Evolutionary conservation across 2,797 vertebrate species (phyloP), one percentile per base, ranked within the genome.

Genomic region (Sebastes melanostomus): DNA sequence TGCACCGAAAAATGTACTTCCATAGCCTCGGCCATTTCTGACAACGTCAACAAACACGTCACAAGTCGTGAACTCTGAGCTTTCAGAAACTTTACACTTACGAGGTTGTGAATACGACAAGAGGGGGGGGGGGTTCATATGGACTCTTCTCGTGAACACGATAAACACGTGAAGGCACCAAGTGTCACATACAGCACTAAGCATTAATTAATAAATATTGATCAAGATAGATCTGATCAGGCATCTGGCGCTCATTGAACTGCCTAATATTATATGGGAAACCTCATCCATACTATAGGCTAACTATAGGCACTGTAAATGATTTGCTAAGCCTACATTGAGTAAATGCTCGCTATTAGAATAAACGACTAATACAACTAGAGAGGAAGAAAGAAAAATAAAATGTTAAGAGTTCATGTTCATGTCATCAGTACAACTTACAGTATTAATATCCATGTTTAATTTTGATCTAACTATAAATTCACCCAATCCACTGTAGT

Each of bases 391-490:
- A 29, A 54, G 1, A 25, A 25, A 42, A 32, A 42, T 0, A 11
- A 50, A 42, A 60, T 54, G 30, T 29, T 68, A 32, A 16, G 8
- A 66, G 61, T 36, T 56, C 1, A 46, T 75, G 2, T 30, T 71
- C 8, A 25, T 63, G 13, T 36, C 27, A 69, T 34, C n/a, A 72
- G 6, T 24, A 32, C 8, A 32, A 38, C 52, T 7, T 34, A 42
- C 10, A 62, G 16, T 8, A 18, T 6, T 25, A 46, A 61, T 61
- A 73, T 54, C 27, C 3, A 29, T 63, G 46, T 63, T 9, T 66
- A 52, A 36, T 66, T 80, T 73, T 61, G 11, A 74, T 59, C 66
- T 14, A 42, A 65, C 18, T 42, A 34, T 61, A 62, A 60, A 61
- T 73, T 66, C 20, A 69, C 38, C 34, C 38, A 1, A 67, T 66